Base-by-base conservation (phyloP, 2,113 vertebrate species). In the Leptosomus discolor region DNA sequence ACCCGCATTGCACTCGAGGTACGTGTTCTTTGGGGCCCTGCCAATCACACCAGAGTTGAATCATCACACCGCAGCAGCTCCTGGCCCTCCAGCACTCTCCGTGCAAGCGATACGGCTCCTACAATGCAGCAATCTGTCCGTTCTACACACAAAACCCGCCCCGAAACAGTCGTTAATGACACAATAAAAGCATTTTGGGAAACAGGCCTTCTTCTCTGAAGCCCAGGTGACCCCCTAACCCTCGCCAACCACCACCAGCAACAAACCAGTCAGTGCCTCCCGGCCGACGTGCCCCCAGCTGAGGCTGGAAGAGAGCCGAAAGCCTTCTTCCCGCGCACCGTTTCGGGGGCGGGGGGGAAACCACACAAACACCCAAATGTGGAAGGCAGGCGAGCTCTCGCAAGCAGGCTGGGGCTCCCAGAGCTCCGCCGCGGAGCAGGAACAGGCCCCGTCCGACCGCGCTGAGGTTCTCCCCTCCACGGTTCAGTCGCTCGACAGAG, bases 211-310 rank as follows among this genome's bases (percentile, higher is more conserved):
- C 54, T 50, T 18, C 27, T 21, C 34, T 1, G 2, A 34, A 58
- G 56, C 41, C 51, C 61, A 5, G 43, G 34, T 5, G 27, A 51
- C 34, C 45, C 19, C 60, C 36, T 14, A 34, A 37, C 8, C 29
- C 36, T 69, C 3, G 2, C 36, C 41, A 34, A 3, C 24, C 68
- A 5, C 4, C 43, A 32, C 16, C 7, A 4, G 36, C 4, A 4
- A 5, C 32, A 3, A 8, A 54, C 21, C 64, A 34, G n/a, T 5
- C 23, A 19, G 2, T 12, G 30, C 71, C 15, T 12, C 65, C 53
- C 1, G 0, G 12, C 24, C 2, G 4, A 11, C 2, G 0, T 1
- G 3, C 46, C 77, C 24, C 54, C 80, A 22, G 45, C 77, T 6
- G 36, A 11, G 71, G 29, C 14, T 3, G 1, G n/a, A 1, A 6